Evolutionary conservation across 2,888 invertebrate species (phyloP).

Genomic region (Drosophila mimetica): DNA sequence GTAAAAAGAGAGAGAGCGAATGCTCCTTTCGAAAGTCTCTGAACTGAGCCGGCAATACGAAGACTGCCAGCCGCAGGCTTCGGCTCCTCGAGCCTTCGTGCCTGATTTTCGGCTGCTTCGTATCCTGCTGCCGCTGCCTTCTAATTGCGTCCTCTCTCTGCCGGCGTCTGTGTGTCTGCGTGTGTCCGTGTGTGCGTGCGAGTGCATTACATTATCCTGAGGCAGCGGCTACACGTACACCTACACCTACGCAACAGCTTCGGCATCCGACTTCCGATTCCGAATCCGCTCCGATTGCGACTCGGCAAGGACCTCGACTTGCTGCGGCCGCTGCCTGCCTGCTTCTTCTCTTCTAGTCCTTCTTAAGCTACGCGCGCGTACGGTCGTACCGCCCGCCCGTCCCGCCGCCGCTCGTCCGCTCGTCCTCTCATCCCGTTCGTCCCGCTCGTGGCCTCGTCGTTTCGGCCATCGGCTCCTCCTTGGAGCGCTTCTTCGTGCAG

Average conservation of each 20-base stretch:
- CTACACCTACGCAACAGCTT: constrained; percentile 52
- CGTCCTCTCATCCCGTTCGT: constrained; percentile 1
- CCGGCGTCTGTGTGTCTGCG: constrained; percentile 28
- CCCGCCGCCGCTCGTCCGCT: constrained; percentile 47
- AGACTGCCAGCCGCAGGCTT: constrained; percentile 59
- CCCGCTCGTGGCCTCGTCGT: constrained; percentile 53
- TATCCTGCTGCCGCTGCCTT: constrained; percentile 68
- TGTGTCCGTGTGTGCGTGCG: constrained; percentile 47
- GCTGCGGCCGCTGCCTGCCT: constrained; percentile 63
- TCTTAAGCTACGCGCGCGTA: constrained; percentile 81
- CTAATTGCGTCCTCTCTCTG: constrained; percentile 65
- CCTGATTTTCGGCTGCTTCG: constrained; percentile 64
- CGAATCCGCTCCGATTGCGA: constrained; percentile 32
- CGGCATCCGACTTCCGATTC: constrained; percentile 40
- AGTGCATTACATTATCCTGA: constrained; percentile 69
- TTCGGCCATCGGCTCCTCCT: constrained; percentile 51
- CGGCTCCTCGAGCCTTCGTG: constrained; percentile 22
- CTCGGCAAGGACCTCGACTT: constrained; percentile 60
- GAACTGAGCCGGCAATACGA: constrained; percentile 43
- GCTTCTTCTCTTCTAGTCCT: constrained; percentile 82
- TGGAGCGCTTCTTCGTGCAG: constrained; percentile 68
- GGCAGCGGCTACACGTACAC: constrained; percentile 42
- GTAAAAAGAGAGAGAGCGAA: constrained; percentile 10
- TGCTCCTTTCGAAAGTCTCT: constrained; percentile 50
- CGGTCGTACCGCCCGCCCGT: constrained; percentile 59